These are phyloP conservation scores for Pararge aegeria DNA, from an alignment of 1,140 invertebrate genomes.

Conservation along the genomic window DNA sequence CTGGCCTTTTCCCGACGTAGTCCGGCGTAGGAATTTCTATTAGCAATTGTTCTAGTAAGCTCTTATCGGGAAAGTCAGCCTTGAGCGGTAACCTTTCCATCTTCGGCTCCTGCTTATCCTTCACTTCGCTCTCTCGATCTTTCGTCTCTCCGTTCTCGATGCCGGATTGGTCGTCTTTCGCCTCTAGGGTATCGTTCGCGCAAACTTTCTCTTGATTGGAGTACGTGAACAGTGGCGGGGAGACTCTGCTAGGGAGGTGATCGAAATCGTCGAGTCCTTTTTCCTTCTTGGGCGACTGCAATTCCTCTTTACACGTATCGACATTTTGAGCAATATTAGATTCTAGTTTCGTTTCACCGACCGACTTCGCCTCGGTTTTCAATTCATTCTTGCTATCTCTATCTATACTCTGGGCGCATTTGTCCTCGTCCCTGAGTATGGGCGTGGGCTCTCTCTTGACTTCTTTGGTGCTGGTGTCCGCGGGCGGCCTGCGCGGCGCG, in stretches of 20 bases:
- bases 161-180: conserved; percentile 49
- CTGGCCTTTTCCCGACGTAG: conserved; percentile 78
- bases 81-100: conserved; percentile 66
- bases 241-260: conserved; percentile 85
- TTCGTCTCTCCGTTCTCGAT: conserved; percentile 59
- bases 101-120: conserved; percentile 49
- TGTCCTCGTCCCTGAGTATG: conserved; percentile 50
- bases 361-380: conserved; percentile 26
- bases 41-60: conserved; percentile 86
- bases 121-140: conserved; percentile 26
- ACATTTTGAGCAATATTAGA: conserved; percentile 42
- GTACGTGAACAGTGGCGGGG: conserved; percentile 87
- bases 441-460: conserved; percentile 47
- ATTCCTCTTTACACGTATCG: conserved; percentile 32
- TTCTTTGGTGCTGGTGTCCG: conserved; percentile 41
- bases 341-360: conserved; percentile 34
- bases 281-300: conserved; percentile 49
- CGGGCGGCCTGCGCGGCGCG: conserved; percentile 40
- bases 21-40: conserved; percentile 88
- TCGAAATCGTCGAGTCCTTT: conserved; percentile 78
- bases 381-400: conserved; percentile 27
- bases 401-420: conserved; percentile 31
- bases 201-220: conserved; percentile 85
- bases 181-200: conserved; percentile 40
- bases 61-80: conserved; percentile 81